Percentiles rank a stretch among this genome's conserved stretches.
phyloP scores from a whole-genome alignment of 2,113 vertebrate genomes.

The Oxyruncus cristatus region DNA sequence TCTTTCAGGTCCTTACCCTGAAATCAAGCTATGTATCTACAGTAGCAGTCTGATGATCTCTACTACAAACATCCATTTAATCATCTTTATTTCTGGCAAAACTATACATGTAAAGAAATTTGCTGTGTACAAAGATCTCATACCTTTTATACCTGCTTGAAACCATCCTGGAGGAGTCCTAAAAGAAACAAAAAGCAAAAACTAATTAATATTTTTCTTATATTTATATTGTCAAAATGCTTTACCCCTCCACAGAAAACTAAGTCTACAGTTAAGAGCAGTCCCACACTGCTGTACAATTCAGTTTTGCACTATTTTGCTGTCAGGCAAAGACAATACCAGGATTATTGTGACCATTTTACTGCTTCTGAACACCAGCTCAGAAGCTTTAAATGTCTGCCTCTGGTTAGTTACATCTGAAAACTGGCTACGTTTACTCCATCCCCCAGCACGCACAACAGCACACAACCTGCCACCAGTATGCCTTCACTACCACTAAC shows the following conservation, averaged over 20 bases:
- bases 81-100: not conserved
- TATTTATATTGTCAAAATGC: not conserved
- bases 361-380: not conserved
- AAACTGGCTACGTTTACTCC: not conserved
- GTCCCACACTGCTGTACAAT: not conserved
- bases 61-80: not conserved
- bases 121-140: constrained; percentile 22
- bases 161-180: constrained; percentile 86
- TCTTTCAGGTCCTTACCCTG: not conserved
- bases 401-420: not conserved
- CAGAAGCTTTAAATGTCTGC: not conserved
- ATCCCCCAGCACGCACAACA: not conserved
- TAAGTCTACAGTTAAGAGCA: not conserved
- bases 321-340: not conserved
- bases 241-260: not conserved
- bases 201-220: not conserved
- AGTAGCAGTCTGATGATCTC: not conserved
- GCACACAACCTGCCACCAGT: not conserved
- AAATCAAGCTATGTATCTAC: not conserved
- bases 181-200: constrained; percentile 56
- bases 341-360: not conserved
- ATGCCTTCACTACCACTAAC: not conserved
- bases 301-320: not conserved
- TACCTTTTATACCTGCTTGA: constrained; percentile 89
- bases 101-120: not conserved